Base-by-base conservation (phyloP, 2,797 vertebrate genomes). In the Trachops cirrhosus region DNA sequence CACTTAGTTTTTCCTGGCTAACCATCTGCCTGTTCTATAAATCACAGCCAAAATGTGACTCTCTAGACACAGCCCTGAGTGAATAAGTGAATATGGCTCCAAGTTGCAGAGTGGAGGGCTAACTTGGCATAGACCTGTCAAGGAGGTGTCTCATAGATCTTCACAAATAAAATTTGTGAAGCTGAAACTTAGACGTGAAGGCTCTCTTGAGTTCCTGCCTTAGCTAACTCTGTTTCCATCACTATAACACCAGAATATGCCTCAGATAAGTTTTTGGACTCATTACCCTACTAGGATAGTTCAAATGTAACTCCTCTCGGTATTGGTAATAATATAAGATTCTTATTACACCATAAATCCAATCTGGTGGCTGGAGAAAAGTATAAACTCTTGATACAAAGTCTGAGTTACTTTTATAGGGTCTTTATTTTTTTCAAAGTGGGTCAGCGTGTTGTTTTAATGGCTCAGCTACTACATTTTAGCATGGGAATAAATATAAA, bases 381-480 rank as follows among this genome's bases (percentile, higher is more conserved):
- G 46, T 75, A 46, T 48, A 90, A 52, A 77, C 15, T 84, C 93
- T 68, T 19, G 39, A 46, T 39, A 94, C 39, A 94, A 92, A 39
- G 1, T 39, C 18, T 16, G n/a, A 19, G 11, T 95, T 74, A 62
- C 41, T 89, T 97, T 92, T 71, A 91, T 46, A 95, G 34, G 22
- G 21, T n/a, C n/a, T 26, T 91, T 89, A 79, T 64, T 90, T 94
- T 89, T 91, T 92, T 82, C 71, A 78, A 96, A 95, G 78, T 71
- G 73, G 50, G 37, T 32, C 9, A 79, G 18, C 62, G 67, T 95
- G 50, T 14, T 75, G 68, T 79, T 88, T 86, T 86, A 94, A 82
- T 57, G 52, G 21, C 37, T 70, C 64, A 39, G 68, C 52, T 86
- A 32, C 52, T 89, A 83, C 39, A 80, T 86, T 94, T 83, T 91